Evolutionary conservation across 2,888 invertebrate species (phyloP).

Genomic region (Melanargia galathea): DNA sequence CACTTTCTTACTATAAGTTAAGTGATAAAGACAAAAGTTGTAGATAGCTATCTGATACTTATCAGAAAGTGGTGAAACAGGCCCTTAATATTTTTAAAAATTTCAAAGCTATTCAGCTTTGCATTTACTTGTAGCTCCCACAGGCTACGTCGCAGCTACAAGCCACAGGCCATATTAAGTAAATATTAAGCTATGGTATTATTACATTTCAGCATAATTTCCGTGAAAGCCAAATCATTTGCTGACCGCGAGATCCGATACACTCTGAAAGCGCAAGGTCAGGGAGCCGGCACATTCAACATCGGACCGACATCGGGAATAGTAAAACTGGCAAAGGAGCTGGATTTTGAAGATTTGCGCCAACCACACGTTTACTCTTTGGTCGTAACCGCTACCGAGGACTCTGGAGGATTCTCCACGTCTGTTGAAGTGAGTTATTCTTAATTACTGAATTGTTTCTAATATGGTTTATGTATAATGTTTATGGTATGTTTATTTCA

Average conservation of each 20-base stretch:
- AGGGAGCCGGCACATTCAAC: constrained; percentile 97
- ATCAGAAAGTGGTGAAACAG: too few relatives aligned
- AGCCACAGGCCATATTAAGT: too few relatives aligned
- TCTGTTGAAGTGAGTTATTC: constrained; percentile 91
- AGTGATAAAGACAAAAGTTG: too few relatives aligned
- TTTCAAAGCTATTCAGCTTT: too few relatives aligned
- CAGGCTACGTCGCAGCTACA: too few relatives aligned
- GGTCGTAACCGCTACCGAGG: constrained; percentile 96
- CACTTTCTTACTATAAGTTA: too few relatives aligned
- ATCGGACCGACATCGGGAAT: constrained; percentile 97
- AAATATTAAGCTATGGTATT: neutral
- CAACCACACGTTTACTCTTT: constrained; percentile 97
- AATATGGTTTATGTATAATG: too few relatives aligned
- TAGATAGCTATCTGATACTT: too few relatives aligned
- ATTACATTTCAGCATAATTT: constrained; percentile 89
- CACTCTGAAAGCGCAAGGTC: constrained; percentile 95
- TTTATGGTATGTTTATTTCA: too few relatives aligned
- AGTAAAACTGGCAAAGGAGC: constrained; percentile 96
- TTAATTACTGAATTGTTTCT: neutral
- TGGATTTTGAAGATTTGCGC: constrained; percentile 97
- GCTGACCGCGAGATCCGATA: constrained; percentile 98
- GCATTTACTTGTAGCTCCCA: too few relatives aligned
- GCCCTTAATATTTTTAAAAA: too few relatives aligned
- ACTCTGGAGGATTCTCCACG: constrained; percentile 98
- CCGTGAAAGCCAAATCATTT: constrained; percentile 98